Conservation (phyloP, 2,888 invertebrate genomes). For the Rhagophthalmus giganteus region DNA sequence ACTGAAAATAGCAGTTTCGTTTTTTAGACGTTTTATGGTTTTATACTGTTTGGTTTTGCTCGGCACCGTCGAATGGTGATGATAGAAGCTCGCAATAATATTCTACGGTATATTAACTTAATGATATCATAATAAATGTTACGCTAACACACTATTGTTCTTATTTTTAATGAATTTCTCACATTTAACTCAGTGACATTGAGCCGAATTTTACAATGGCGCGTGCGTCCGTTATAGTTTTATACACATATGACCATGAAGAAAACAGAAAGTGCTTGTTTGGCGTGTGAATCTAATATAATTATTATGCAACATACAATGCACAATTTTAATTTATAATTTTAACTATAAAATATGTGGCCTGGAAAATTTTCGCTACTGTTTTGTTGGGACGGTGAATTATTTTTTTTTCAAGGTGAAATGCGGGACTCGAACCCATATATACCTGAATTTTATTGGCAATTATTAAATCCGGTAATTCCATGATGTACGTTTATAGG, state of each 20-base stretch:
- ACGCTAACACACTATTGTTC: slow-evolving; percentile 43
- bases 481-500: slow-evolving; percentile 48
- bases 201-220: slow-evolving; percentile 51
- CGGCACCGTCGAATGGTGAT: background rate
- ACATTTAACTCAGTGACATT: slow-evolving; percentile 52
- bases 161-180: slow-evolving; percentile 51
- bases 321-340: slow-evolving; percentile 19
- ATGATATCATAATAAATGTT: slow-evolving; percentile 26
- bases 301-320: slow-evolving; percentile 23
- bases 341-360: slow-evolving; percentile 9
- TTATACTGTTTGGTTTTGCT: background rate
- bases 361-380: slow-evolving; percentile 1
- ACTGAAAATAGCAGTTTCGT: background rate
- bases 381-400: background rate
- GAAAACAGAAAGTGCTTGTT: slow-evolving; percentile 30
- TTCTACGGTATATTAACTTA: slow-evolving; percentile 14
- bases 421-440: too few relatives aligned
- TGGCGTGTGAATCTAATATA: slow-evolving; percentile 29
- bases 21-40: background rate
- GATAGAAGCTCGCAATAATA: too few relatives aligned
- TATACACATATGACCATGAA: slow-evolving; percentile 37
- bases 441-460: slow-evolving; percentile 10
- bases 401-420: slow-evolving; percentile 3
- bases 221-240: slow-evolving; percentile 39
- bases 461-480: slow-evolving; percentile 42